Evolutionary conservation across 2,888 invertebrate species (phyloP).

Genomic region (Chalcis sispes): DNA sequence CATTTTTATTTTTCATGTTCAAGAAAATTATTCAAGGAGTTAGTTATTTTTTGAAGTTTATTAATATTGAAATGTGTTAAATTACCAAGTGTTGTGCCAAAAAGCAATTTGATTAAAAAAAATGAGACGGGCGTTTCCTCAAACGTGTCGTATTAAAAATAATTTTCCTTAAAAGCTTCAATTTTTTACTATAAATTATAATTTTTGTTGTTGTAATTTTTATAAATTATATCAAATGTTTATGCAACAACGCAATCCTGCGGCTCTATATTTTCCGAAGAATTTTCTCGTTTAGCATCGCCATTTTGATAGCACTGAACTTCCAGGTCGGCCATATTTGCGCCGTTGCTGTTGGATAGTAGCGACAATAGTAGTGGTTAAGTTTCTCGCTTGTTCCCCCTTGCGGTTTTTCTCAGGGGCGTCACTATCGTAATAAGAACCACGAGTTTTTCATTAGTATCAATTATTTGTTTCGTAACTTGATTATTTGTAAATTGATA

Average conservation of each 20-base stretch:
- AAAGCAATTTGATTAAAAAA: not conserved
- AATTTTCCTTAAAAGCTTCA: not conserved
- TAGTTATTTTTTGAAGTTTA: not conserved
- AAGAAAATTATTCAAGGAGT: too few relatives aligned
- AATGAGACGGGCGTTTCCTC: conserved; percentile 41
- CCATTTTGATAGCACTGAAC: conserved; percentile 73
- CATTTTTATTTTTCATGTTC: conserved; percentile 2
- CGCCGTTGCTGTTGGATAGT: conserved; percentile 16
- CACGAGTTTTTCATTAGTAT: not conserved
- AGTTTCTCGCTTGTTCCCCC: conserved; percentile 52
- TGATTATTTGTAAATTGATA: too few relatives aligned
- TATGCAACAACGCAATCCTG: not conserved
- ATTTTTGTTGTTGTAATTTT: not conserved
- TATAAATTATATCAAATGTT: not conserved
- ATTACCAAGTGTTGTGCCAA: not conserved
- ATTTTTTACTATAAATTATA: not conserved
- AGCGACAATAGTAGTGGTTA: not conserved
- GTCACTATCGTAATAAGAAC: conserved; percentile 22
- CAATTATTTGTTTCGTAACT: too few relatives aligned
- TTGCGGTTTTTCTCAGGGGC: conserved; percentile 65
- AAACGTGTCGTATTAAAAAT: conserved; percentile 8
- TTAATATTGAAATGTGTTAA: not conserved
- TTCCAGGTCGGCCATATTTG: conserved; percentile 72
- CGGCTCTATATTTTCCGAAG: conserved; percentile 10
- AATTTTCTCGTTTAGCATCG: conserved; percentile 60